Base-by-base conservation (phyloP, 2,113 vertebrate genomes). In the Alces alces region DNA sequence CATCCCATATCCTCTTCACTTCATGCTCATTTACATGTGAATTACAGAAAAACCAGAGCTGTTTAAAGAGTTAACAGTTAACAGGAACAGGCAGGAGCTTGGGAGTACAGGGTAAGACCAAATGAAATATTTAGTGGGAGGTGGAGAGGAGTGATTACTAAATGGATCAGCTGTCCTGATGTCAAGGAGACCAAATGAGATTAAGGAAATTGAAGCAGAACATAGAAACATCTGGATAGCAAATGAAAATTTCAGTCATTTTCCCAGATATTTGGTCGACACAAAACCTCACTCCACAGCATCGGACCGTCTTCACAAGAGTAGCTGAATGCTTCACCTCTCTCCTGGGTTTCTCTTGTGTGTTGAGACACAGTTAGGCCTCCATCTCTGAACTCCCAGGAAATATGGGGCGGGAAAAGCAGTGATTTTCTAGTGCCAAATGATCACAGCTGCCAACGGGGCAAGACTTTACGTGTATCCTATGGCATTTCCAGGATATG, bases 201-300 rank as follows among this genome's bases (percentile, higher is more conserved):
- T 55, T 66, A 50, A 97, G 91, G 92, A 97, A 66, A 86, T 39
- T 3, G 15, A 60, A 11, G 21, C 13, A n/a, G 47, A 23, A 54
- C 47, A 15, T 79, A 47, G 54, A 96, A 96, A 83, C 92, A 96
- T 95, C 66, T 91, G 89, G 92, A 82, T 30, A 45, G 54, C 45
- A 96, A 96, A 86, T 82, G 76, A 94, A 94, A 85, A 80, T 25
- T n/a, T 57, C 33, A 54, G 52, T 86, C 86, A 10, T 76, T 87
- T 97, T 45, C 91, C 78, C 93, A 94, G 52, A 87, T 73, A 57
- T 92, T 78, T 82, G 39, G 5, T 94, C 9, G 58, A 36, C n/a
- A 64, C 28, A 78, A 73, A 92, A 50, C 79, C 9, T 90, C 25
- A 89, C 36, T 55, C 50, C 27, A 52, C 2, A 2, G 1, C 86